Percentiles rank a stretch among this genome's conserved stretches.
These are phyloP conservation scores for Rattus rattus DNA, from an alignment of 2,113 vertebrate genomes.

Conservation along the genomic window DNA sequence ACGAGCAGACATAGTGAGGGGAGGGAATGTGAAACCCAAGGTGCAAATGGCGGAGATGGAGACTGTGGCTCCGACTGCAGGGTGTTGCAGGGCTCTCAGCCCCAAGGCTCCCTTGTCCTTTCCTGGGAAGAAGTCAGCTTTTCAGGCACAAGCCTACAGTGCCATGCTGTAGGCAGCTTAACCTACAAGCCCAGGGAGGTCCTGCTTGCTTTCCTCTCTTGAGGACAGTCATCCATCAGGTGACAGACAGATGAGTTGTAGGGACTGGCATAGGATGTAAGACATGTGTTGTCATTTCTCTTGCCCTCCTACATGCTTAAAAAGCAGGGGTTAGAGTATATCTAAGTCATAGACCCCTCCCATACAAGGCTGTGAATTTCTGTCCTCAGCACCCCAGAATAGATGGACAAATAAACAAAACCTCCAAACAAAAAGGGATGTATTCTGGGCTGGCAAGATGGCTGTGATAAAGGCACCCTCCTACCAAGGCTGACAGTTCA, in stretches of 20 bases:
- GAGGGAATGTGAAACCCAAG: background rate
- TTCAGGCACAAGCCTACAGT: background rate
- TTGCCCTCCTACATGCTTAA: background rate
- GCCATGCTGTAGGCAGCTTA: background rate
- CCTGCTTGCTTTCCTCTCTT: background rate
- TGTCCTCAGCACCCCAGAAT: background rate
- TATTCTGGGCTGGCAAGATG: background rate
- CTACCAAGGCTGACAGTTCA: background rate
- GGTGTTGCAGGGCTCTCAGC: background rate
- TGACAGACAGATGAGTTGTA: background rate
- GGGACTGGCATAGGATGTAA: background rate
- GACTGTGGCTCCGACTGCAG: background rate
- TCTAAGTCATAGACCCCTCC: background rate
- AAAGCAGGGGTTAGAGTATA: background rate
- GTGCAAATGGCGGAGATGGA: background rate
- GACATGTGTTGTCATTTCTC: background rate
- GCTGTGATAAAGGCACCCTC: background rate
- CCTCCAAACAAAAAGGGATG: background rate
- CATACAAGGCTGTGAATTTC: background rate
- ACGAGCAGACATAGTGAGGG: background rate
- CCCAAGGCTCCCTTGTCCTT: rapidly evolving
- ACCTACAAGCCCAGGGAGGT: background rate
- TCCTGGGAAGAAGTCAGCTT: background rate
- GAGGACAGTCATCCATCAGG: background rate
- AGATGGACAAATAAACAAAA: background rate